Evolutionary conservation across 2,113 vertebrate genomes (phyloP), one percentile per base, ranked within the genome.

Genomic region (Fulica atra): DNA sequence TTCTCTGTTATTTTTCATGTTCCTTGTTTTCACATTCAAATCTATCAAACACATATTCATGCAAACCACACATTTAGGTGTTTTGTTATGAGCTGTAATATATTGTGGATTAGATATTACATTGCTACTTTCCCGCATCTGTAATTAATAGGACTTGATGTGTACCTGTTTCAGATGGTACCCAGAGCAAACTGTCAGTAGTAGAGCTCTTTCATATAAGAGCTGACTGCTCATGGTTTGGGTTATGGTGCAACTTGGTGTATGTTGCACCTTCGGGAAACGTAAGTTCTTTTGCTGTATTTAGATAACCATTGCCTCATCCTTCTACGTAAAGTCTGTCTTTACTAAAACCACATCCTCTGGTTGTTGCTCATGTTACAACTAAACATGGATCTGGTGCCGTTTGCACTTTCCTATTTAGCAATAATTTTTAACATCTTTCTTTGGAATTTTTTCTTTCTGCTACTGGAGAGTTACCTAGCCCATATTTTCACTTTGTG

Each of bases 341-440:
- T 93, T 89, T 23, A 85, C 72, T 95, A 72, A 97, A 97, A 96
- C 95, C 95, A 96, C 96, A 97, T 96, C 93, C 95, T 93, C 83
- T 79, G 33, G 38, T 53, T 83, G 65, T 65, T 95, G 86, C 77
- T 95, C 88, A 33, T 88, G 25, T 64, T 92, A 61, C 83, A 95
- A 89, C 48, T 95, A 95, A 94, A 95, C 92, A 53, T 40, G 92
- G 60, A 94, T 89, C 86, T 88, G 83, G 23, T 70, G 69, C 57
- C 73, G 35, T 82, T 81, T 72, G 56, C 35, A 71, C 86, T 76
- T 95, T 69, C 72, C 88, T 65, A 18, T 95, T 88, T 86, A 72
- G 86, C 53, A 84, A 68, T 84, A 20, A 46, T 81, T 95, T 92
- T 93, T 78, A 81, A 74, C 17, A 3, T 83, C 42, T 92, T 82